Conservation (phyloP, 2,113 vertebrate genomes). For the Xenopus borealis region DNA sequence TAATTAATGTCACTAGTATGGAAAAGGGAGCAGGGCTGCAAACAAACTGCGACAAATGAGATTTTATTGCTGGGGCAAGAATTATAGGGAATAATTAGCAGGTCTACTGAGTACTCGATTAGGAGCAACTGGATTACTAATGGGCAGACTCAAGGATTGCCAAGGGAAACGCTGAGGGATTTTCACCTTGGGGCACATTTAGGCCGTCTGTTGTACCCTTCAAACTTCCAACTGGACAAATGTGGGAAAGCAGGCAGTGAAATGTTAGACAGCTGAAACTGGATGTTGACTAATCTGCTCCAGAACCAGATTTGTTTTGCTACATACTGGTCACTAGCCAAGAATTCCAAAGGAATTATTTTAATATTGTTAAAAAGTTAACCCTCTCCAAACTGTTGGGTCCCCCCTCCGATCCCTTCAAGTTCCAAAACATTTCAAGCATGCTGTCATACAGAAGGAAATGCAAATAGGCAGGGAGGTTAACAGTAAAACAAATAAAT, state of each 20-base stretch:
- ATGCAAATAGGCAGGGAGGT: conserved; percentile 40
- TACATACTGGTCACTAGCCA: conserved; percentile 58
- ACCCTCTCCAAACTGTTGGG: conserved; percentile 43
- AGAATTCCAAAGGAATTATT: conserved; percentile 64
- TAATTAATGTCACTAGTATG: conserved; percentile 70
- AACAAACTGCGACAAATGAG: conserved; percentile 67
- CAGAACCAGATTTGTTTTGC: conserved; percentile 59
- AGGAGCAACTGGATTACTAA: conserved; percentile 63
- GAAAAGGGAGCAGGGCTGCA: conserved; percentile 62
- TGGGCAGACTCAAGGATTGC: conserved; percentile 56
- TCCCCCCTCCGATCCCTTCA: too few species aligned
- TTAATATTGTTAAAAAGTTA: conserved; percentile 65
- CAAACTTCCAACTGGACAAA: conserved; percentile 62
- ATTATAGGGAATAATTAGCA: conserved; percentile 68
- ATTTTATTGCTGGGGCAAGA: conserved; percentile 65
- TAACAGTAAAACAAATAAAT: conserved; percentile 47
- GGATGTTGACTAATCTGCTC: conserved; percentile 61
- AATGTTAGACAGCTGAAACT: conserved; percentile 68
- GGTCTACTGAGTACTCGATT: conserved; percentile 62
- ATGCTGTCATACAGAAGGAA: conserved; percentile 14
- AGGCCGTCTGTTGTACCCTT: conserved; percentile 67
- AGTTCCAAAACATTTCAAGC: not conserved
- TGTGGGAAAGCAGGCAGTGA: conserved; percentile 76
- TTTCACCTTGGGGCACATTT: conserved; percentile 69
- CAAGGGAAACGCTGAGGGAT: conserved; percentile 58